Percentiles rank a stretch among this genome's conserved stretches.
Conservation (phyloP, 2,888 invertebrate genomes). For the Dasysyrphus tricinctus region DNA sequence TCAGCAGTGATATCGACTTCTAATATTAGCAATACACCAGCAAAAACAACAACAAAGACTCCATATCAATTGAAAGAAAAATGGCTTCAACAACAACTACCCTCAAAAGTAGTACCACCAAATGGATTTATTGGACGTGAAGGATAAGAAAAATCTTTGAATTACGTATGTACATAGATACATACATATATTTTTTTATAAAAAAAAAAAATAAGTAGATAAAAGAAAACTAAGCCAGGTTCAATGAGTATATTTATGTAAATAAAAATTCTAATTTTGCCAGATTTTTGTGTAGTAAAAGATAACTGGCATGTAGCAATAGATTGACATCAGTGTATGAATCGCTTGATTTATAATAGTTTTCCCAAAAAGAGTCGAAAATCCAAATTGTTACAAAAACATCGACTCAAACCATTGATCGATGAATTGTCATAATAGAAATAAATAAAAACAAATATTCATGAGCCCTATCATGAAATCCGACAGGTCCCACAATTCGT, state of each 20-base stretch:
- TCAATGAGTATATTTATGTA: neutral
- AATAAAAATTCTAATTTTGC: neutral
- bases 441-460: neutral
- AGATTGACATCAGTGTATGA: neutral
- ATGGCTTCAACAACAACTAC: conserved; percentile 78
- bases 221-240: neutral
- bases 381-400: neutral
- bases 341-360: neutral
- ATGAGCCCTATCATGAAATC: neutral
- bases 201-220: neutral
- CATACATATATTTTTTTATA: neutral
- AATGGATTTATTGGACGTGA: conserved; percentile 82
- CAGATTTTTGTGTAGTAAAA: neutral
- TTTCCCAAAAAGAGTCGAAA: neutral
- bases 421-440: neutral
- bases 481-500: neutral
- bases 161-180: conserved; percentile 5
- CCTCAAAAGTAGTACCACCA: conserved; percentile 78
- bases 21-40: conserved; percentile 30
- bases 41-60: conserved; percentile 66
- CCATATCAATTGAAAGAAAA: conserved; percentile 80
- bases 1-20: conserved; percentile 63
- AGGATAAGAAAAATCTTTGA: conserved; percentile 76
- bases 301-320: neutral
- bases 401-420: neutral